phyloP scores from a whole-genome alignment of 2,888 invertebrate species.

The Phalera bucephala region DNA sequence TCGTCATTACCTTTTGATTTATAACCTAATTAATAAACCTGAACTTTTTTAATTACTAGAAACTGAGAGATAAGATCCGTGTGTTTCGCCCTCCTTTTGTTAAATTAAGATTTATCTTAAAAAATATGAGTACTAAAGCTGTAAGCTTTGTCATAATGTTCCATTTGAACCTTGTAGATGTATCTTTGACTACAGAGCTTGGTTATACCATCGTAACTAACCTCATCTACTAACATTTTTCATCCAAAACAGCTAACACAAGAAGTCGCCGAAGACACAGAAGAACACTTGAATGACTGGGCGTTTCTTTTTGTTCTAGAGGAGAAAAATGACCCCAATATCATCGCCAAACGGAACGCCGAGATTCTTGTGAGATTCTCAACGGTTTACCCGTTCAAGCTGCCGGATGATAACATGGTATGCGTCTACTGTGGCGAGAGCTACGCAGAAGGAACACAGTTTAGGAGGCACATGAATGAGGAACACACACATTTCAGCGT shows the following conservation, averaged over 20 bases:
- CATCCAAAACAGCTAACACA: not conserved
- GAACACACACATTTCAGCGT: conserved; percentile 61
- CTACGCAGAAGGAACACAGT: conserved; percentile 53
- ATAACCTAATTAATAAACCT: no score
- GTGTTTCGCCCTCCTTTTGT: no score
- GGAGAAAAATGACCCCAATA: conserved; percentile 55
- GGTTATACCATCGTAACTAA: no score
- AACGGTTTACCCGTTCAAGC: conserved; percentile 74
- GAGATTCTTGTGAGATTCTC: conserved; percentile 69
- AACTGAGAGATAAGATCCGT: no score
- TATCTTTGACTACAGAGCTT: no score
- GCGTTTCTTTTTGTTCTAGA: conserved; percentile 80
- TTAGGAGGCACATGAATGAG: conserved; percentile 62
- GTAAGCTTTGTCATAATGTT: no score
- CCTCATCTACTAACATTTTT: not conserved
- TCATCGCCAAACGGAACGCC: conserved; percentile 72
- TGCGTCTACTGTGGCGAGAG: conserved; percentile 72
- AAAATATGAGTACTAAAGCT: no score
- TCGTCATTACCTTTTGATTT: no score
- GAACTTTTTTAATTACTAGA: no score
- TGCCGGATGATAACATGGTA: conserved; percentile 65
- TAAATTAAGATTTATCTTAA: no score
- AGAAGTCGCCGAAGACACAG: conserved; percentile 6
- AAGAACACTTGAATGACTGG: conserved; percentile 58
- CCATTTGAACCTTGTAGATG: no score